Conservation (phyloP, 2,888 invertebrate genomes). For the Bhutanitis thaidina region DNA sequence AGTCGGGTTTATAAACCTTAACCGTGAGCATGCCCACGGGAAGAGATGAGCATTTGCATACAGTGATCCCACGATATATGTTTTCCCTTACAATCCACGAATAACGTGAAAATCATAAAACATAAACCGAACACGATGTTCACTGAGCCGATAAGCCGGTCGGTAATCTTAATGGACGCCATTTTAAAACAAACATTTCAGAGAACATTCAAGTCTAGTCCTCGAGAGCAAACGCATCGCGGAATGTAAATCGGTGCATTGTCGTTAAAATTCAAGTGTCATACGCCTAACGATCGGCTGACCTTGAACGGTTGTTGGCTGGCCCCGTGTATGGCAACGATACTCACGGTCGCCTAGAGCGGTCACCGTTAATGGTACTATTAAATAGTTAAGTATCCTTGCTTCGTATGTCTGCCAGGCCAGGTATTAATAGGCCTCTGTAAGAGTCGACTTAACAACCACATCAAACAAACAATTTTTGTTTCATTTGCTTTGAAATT, state of each 20-base stretch:
- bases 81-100: not conserved
- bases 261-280: constrained; percentile 18
- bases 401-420: too few relatives aligned
- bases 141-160: not conserved
- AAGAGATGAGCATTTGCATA: too few relatives aligned
- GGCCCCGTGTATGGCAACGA: not conserved
- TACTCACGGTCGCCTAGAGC: not conserved
- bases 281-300: constrained; percentile 3
- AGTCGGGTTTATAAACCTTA: too few relatives aligned
- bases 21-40: too few relatives aligned
- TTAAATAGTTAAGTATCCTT: not conserved
- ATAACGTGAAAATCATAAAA: too few relatives aligned
- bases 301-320: not conserved
- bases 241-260: constrained; percentile 24
- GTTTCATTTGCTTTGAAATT: too few relatives aligned
- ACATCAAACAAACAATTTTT: too few relatives aligned
- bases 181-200: constrained; percentile 1
- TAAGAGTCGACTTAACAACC: too few relatives aligned
- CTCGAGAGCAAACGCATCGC: constrained; percentile 1
- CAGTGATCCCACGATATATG: too few relatives aligned
- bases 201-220: constrained; percentile 3
- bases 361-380: not conserved
- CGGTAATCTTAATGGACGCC: not conserved
- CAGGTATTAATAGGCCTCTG: too few relatives aligned
- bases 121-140: too few relatives aligned